A percentile compares a stretch with the other conserved stretches of the same genome.
Conservation (phyloP, 1,140 invertebrate species). For the Calephelis nemesis region DNA sequence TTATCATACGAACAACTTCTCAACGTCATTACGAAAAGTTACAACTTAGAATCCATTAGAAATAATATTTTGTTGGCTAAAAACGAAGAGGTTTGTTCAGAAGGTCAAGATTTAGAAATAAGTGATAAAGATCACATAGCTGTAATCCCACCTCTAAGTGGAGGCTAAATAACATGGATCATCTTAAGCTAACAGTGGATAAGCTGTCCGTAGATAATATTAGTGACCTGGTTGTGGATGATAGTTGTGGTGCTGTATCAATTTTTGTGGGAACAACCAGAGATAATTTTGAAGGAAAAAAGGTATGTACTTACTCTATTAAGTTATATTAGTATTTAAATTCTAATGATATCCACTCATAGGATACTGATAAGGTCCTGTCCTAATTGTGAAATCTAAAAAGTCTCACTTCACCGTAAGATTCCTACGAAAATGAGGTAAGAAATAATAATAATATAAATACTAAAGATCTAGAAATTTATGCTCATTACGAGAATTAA, state of each 20-base stretch:
- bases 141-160: slow-evolving; percentile 92
- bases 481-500: no score
- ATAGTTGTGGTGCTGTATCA: slow-evolving; percentile 92
- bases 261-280: slow-evolving; percentile 95
- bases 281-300: slow-evolving; percentile 92
- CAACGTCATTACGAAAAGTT: slow-evolving; percentile 80
- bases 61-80: slow-evolving; percentile 87
- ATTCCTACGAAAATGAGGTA: no score
- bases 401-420: no score
- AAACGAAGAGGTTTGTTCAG: slow-evolving; percentile 87
- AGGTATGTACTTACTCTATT: slow-evolving; percentile 70
- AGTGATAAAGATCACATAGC: slow-evolving; percentile 87
- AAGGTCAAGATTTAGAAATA: slow-evolving; percentile 80
- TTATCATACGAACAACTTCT: slow-evolving; percentile 80
- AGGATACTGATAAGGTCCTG: no score
- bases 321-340: neutral
- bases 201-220: slow-evolving; percentile 86
- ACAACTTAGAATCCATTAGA: slow-evolving; percentile 84
- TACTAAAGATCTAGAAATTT: no score
- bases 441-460: no score
- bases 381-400: no score
- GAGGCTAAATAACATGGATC: slow-evolving; percentile 86
- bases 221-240: slow-evolving; percentile 83
- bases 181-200: slow-evolving; percentile 84
- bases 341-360: no score